Conservation (phyloP, 2,797 vertebrate species). For the Mico argentatus region DNA sequence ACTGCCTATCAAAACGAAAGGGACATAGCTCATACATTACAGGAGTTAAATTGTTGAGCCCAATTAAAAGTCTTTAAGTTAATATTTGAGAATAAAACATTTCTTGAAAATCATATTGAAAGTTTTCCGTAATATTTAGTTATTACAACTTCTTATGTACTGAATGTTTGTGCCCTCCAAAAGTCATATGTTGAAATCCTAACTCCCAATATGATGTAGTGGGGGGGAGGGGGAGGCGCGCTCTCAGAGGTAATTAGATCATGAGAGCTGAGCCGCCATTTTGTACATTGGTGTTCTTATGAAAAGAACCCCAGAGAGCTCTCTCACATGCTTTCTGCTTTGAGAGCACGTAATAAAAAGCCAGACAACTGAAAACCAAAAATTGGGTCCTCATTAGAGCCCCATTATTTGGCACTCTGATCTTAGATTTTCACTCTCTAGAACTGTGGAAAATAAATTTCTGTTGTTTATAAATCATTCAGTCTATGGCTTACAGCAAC, state of each 20-base stretch:
- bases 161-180: background rate
- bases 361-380: background rate
- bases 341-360: background rate
- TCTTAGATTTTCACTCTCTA: background rate
- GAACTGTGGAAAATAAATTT: background rate
- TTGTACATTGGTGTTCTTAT: background rate
- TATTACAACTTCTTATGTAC: background rate
- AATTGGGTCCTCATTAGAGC: background rate
- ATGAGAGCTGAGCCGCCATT: accelerated
- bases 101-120: background rate
- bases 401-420: too few species aligned
- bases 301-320: background rate
- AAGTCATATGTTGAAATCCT: background rate
- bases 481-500: background rate
- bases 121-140: background rate
- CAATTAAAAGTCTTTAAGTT: background rate
- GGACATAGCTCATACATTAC: background rate
- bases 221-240: accelerated
- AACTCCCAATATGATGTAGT: background rate
- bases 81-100: background rate
- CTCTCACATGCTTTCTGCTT: too few species aligned
- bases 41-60: background rate
- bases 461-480: background rate
- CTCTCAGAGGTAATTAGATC: background rate
- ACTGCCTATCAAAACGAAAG: background rate